A percentile compares a stretch with the other conserved stretches of the same genome.
These are phyloP conservation scores for Pangasius sanitwongsei DNA, from an alignment of 2,797 vertebrate genomes.

Conservation along the genomic window DNA sequence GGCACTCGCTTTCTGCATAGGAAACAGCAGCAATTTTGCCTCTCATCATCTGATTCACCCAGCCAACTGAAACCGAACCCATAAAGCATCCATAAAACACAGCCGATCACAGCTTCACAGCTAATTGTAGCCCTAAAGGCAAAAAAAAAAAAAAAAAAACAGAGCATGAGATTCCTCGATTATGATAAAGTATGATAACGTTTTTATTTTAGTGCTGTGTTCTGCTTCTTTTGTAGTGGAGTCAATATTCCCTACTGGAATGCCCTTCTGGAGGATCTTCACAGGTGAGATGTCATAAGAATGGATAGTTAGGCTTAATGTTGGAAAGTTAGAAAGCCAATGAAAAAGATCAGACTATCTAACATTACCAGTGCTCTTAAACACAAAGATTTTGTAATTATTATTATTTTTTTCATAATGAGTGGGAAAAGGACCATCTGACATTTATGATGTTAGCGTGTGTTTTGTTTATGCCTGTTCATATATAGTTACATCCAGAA, in stretches of 20 bases:
- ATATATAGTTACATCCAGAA: background rate
- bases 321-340: background rate
- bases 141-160: background rate
- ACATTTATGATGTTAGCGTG: background rate
- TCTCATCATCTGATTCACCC: background rate
- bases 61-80: background rate
- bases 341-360: too few relatives aligned
- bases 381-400: background rate
- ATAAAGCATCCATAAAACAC: background rate
- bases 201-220: too few relatives aligned
- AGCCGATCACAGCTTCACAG: background rate
- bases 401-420: background rate
- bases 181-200: background rate
- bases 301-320: background rate
- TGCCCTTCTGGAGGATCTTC: fast-evolving
- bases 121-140: background rate
- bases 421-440: too few relatives aligned
- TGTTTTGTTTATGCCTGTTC: background rate
- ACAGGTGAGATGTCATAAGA: background rate
- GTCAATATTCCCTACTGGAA: background rate
- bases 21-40: background rate
- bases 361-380: background rate
- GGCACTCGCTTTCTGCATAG: background rate
- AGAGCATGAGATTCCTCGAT: background rate
- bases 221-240: background rate